Evolutionary conservation across 2,888 invertebrate genomes (phyloP), one percentile per base, ranked within the genome.

Genomic region (Scaptomyza reducta): DNA sequence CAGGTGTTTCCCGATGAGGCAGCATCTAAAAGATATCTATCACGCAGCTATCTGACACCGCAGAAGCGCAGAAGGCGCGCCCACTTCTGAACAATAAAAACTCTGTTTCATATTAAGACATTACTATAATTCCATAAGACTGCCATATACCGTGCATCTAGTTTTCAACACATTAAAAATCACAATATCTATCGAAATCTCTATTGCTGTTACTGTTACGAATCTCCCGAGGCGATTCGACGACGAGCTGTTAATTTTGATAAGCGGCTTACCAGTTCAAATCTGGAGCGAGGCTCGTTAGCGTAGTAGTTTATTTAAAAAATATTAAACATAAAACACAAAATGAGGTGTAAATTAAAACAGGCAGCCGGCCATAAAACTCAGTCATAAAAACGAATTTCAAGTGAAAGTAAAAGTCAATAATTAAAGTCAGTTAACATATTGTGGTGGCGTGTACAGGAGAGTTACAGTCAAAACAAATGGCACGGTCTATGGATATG

Each of bases 321-420:
- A 50, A 38, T 9, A 33, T 33, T 7, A 6, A 35, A 35, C 5
- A 35, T 41, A 31, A 31, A 50, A 44, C 47, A 71, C 45, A 55
- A 55, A 70, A 77, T 72, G 70, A 79, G 47, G 78, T 70, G 82
- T 84, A 82, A 87, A 85, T 85, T 80, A 82, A 74, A 71, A 70
- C 55, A 80, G 78, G 63, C 70, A 66, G 57, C 50, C 50, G 60
- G 67, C 65, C 64, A 85, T 78, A 74, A 85, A 87, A 79, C 42
- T 33, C 62, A 70, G 58, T 67, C 80, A 66, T 74, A 72, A 82
- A 83, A 77, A 25, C 64, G 29, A 55, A 68, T 45, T 45, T 47
- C 64, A 62, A 71, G 80, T 83, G 82, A 83, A 86, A 82, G 86
- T 83, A 50, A 31, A 51, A 22, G 9, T 11, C 18, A 47, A 31